phyloP scores from a whole-genome alignment of 2,888 invertebrate genomes.

The Ormia ochracea region DNA sequence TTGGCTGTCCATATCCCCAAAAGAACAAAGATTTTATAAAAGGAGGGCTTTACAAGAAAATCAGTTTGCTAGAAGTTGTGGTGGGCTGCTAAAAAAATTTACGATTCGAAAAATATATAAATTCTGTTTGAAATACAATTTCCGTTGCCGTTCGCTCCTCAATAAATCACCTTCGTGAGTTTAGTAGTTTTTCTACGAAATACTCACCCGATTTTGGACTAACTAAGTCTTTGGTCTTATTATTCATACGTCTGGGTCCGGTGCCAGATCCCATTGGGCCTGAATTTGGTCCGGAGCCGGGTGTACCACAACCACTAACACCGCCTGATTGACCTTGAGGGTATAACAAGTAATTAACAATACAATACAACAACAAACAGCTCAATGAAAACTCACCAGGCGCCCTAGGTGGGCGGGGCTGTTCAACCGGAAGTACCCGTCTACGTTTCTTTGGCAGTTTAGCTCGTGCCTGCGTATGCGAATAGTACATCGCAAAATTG shows the following conservation, averaged over 20 bases:
- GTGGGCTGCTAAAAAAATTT: neutral
- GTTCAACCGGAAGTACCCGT: conserved; percentile 97
- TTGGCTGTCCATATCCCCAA: no score
- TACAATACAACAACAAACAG: neutral
- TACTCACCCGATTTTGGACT: conserved; percentile 77
- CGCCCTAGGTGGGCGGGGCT: conserved; percentile 80
- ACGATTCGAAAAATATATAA: conserved; percentile 39
- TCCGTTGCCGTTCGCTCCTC: neutral
- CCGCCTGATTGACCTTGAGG: conserved; percentile 74
- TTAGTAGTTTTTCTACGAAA: conserved; percentile 1
- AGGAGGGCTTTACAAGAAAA: neutral
- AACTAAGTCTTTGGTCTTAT: conserved; percentile 77
- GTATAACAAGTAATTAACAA: neutral
- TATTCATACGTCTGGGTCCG: conserved; percentile 77
- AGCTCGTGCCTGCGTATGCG: conserved; percentile 96
- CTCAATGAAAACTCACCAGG: conserved; percentile 66
- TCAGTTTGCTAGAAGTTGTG: neutral
- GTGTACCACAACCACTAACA: conserved; percentile 76
- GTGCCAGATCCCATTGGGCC: conserved; percentile 77
- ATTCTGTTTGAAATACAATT: neutral
- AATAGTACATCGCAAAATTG: conserved; percentile 98
- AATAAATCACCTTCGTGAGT: neutral
- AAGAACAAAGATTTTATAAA: no score
- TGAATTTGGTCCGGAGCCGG: conserved; percentile 76
- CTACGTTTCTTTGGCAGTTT: conserved; percentile 99